phyloP scores from a whole-genome alignment of 92 coral and sea anemone genomes.

The Ricordea florida region DNA sequence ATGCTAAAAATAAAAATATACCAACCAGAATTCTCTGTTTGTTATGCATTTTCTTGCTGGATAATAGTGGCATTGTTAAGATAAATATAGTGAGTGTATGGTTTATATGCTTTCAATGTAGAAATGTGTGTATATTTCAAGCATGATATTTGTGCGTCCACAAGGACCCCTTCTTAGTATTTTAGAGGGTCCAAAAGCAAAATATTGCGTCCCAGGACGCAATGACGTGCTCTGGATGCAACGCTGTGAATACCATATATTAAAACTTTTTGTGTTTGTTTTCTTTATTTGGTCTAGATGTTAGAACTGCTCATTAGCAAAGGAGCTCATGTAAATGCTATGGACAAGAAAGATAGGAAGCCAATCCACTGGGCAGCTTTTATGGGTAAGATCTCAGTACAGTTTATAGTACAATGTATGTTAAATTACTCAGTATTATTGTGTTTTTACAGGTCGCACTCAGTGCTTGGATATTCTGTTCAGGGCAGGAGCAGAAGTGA shows the following conservation, averaged over 20 bases:
- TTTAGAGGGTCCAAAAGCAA: no score
- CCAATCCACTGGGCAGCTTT: constrained; percentile 99
- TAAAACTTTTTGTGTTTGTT: not conserved
- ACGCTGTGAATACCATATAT: not conserved
- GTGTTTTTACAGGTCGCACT: constrained; percentile 73
- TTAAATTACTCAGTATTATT: not conserved
- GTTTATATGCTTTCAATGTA: no score
- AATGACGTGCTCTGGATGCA: no score
- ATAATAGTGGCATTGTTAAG: no score
- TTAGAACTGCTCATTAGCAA: constrained; percentile 72
- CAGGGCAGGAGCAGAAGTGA: constrained; percentile 73
- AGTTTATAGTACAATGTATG: not conserved
- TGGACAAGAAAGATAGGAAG: constrained; percentile 92
- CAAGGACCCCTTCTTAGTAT: no score
- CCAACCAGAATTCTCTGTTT: no score
- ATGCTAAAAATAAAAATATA: no score
- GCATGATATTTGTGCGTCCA: no score
- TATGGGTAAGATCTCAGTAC: constrained; percentile 89
- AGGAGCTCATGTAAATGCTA: constrained; percentile 89
- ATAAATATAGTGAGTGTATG: no score
- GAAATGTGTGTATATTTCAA: no score
- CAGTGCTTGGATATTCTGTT: constrained; percentile 86
- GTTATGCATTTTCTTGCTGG: no score
- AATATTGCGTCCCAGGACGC: no score
- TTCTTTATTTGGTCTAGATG: constrained; percentile 66